phyloP scores from a whole-genome alignment of 1,140 invertebrate genomes.

The Sminthurides bifidus region DNA sequence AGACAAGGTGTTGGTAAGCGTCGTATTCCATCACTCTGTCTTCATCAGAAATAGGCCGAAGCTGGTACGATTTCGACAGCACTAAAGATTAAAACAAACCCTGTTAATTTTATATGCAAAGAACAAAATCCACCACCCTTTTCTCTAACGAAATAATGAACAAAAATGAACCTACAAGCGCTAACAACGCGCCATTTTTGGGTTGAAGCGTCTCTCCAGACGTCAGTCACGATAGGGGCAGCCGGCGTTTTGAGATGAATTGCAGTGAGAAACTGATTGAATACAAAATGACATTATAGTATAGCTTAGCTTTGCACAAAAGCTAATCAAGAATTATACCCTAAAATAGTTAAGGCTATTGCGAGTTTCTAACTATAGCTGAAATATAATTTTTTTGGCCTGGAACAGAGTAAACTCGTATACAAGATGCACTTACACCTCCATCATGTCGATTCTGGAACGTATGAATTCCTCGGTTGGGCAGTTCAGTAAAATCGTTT shows the following conservation, averaged over 20 bases:
- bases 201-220: neutral
- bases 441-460: conserved; percentile 4
- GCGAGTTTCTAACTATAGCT: too few relatives aligned
- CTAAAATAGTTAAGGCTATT: too few relatives aligned
- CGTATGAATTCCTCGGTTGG: neutral
- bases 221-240: neutral
- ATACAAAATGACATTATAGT: too few relatives aligned
- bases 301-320: too few relatives aligned
- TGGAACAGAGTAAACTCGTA: too few relatives aligned
- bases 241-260: neutral
- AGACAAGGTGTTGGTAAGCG: neutral
- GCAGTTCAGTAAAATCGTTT: neutral
- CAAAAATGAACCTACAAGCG: neutral
- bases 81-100: neutral
- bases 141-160: neutral
- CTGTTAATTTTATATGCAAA: neutral
- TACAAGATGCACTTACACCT: conserved; percentile 1
- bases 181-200: conserved; percentile 6
- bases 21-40: neutral
- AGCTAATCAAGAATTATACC: too few relatives aligned
- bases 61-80: neutral
- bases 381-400: neutral
- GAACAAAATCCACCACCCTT: neutral
- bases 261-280: conserved; percentile 5
- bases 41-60: neutral